Evolutionary conservation across 2,113 vertebrate genomes (phyloP).

Genomic region (Datnioides undecimradiatus): DNA sequence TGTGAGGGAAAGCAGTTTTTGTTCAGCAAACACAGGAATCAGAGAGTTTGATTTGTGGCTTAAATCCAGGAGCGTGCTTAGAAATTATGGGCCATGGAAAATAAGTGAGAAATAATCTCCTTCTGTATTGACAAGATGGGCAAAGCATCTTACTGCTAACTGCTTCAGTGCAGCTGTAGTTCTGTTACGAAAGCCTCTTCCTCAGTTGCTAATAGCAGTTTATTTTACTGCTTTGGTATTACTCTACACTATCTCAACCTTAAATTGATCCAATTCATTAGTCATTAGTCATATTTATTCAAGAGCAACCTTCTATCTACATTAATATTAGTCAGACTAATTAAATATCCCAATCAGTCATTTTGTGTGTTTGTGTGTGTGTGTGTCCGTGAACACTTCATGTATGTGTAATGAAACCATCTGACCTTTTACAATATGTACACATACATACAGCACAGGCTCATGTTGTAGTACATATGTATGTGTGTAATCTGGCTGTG

Average conservation of each 20-base stretch:
- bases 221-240: not conserved
- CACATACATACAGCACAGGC: not conserved
- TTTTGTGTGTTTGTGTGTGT: too few species aligned
- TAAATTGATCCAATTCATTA: not conserved
- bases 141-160: not conserved
- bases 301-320: not conserved
- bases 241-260: not conserved
- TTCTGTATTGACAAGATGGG: conserved; percentile 4
- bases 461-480: not conserved
- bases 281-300: not conserved
- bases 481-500: not conserved
- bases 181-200: not conserved
- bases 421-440: conserved; percentile 32
- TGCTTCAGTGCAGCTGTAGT: not conserved
- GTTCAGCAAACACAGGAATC: not conserved
- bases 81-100: not conserved
- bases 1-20: not conserved
- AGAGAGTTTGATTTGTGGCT: conserved; percentile 12
- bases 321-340: not conserved
- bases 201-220: not conserved
- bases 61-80: not conserved
- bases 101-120: conserved; percentile 5
- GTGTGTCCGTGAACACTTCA: not conserved
- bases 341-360: not conserved
- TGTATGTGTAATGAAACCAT: not conserved